Conservation (phyloP, 2,888 invertebrate genomes). For the Brenthis ino region DNA sequence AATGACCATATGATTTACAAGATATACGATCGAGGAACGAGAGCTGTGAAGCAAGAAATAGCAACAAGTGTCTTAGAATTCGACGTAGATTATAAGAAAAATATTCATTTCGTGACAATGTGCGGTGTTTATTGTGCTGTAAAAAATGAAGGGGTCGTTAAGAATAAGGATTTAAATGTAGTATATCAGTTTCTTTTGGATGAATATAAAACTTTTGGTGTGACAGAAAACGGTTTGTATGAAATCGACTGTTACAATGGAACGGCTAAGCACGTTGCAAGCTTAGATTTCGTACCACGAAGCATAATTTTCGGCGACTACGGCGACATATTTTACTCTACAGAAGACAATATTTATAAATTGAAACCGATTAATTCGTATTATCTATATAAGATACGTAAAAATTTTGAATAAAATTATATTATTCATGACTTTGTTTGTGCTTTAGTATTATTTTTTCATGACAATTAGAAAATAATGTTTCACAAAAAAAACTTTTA, state of each 20-base stretch:
- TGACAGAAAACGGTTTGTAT: conserved; percentile 58
- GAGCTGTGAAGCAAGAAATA: conserved; percentile 53
- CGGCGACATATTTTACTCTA: conserved; percentile 68
- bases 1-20: conserved; percentile 71
- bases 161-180: conserved; percentile 58
- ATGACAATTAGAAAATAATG: neutral
- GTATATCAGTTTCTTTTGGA: conserved; percentile 64
- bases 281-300: conserved; percentile 57
- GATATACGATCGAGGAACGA: conserved; percentile 55
- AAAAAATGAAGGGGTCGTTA: conserved; percentile 55
- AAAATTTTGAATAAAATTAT: conserved; percentile 37
- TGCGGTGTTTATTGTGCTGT: conserved; percentile 68
- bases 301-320: conserved; percentile 72
- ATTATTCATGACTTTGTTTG: neutral
- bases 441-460: neutral
- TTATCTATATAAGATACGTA: conserved; percentile 60
- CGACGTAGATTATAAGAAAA: conserved; percentile 63
- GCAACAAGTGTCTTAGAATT: conserved; percentile 64
- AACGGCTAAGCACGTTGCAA: conserved; percentile 59
- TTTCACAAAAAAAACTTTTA: no score
- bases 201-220: conserved; percentile 58
- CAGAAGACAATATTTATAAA: conserved; percentile 60
- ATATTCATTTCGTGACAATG: conserved; percentile 67
- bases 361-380: conserved; percentile 66
- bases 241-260: conserved; percentile 67